Conservation (phyloP, 2,113 vertebrate genomes). For the Semicossyphus pulcher region DNA sequence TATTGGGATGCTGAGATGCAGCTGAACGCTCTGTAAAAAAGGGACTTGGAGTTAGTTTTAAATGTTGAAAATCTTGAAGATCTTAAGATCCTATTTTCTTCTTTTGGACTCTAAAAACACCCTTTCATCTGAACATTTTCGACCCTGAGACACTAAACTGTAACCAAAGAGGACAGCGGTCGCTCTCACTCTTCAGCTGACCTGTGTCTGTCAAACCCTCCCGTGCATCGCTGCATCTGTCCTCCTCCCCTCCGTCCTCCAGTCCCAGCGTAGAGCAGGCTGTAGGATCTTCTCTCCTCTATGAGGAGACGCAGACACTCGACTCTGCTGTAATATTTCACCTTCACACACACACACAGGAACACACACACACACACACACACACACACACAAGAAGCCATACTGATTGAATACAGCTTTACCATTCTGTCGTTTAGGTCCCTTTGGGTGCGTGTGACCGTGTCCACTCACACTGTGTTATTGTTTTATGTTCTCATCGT, state of each 20-base stretch:
- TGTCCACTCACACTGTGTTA: conserved; percentile 3
- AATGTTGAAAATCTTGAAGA: too few species aligned
- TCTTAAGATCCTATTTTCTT: too few species aligned
- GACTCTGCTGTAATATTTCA: conserved; percentile 83
- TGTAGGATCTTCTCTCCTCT: conserved; percentile 93
- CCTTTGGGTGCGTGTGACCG: background rate
- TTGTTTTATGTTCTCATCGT: background rate
- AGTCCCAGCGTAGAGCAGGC: conserved; percentile 74
- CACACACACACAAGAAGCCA: conserved; percentile 83
- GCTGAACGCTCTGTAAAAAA: background rate
- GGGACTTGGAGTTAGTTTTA: background rate
- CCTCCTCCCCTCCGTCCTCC: conserved; percentile 8
- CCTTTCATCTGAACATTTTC: too few species aligned
- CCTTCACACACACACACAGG: conserved; percentile 62
- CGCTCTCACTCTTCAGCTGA: too few species aligned
- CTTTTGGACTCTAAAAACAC: too few species aligned
- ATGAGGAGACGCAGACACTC: conserved; percentile 92
- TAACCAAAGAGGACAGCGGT: too few species aligned
- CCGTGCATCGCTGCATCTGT: background rate
- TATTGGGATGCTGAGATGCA: too few species aligned
- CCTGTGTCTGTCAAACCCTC: conserved; percentile 10
- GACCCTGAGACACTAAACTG: too few species aligned
- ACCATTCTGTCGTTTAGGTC: conserved; percentile 6
- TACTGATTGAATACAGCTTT: conserved; percentile 86
- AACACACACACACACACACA: conserved; percentile 44